A percentile compares a stretch with the other conserved stretches of the same genome.
phyloP scores from a whole-genome alignment of 1,140 invertebrate species.

The Acromyrmex echinatior region DNA sequence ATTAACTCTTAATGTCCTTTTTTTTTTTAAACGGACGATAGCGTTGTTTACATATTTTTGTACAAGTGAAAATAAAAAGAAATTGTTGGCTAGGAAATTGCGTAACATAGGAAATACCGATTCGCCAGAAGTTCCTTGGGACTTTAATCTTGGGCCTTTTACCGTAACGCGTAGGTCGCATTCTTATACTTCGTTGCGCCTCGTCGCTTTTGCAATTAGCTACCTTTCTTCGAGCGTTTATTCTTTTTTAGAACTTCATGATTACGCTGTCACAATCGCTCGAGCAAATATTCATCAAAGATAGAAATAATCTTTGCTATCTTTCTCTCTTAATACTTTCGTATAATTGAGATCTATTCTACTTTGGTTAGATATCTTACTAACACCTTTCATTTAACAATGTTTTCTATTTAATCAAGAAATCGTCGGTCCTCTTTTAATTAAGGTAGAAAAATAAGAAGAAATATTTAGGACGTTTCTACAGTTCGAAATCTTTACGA shows the following conservation, averaged over 20 bases:
- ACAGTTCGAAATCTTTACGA: background rate
- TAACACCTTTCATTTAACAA: background rate
- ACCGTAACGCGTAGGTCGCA: conserved; percentile 14
- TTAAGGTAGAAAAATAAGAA: background rate
- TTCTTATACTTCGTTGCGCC: conserved; percentile 7
- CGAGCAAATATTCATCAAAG: background rate
- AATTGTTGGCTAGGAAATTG: background rate
- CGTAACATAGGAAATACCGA: background rate
- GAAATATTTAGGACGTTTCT: background rate
- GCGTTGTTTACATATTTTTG: background rate
- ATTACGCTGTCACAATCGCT: conserved; percentile 13
- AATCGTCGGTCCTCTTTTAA: background rate
- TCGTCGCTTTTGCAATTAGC: conserved; percentile 25
- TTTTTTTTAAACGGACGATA: background rate
- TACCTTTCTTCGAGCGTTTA: background rate
- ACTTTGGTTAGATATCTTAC: background rate
- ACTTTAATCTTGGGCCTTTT: conserved; percentile 45
- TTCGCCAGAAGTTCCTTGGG: background rate
- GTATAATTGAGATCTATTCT: conserved; percentile 4
- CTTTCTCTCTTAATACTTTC: background rate
- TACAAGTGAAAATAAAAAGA: conserved; percentile 3
- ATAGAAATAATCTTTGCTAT: background rate
- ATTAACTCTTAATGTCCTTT: background rate
- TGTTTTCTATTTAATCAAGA: background rate
- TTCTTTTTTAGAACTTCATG: conserved; percentile 36